Base-by-base conservation (phyloP, 1,140 invertebrate species). In the Ephestia elutella region DNA sequence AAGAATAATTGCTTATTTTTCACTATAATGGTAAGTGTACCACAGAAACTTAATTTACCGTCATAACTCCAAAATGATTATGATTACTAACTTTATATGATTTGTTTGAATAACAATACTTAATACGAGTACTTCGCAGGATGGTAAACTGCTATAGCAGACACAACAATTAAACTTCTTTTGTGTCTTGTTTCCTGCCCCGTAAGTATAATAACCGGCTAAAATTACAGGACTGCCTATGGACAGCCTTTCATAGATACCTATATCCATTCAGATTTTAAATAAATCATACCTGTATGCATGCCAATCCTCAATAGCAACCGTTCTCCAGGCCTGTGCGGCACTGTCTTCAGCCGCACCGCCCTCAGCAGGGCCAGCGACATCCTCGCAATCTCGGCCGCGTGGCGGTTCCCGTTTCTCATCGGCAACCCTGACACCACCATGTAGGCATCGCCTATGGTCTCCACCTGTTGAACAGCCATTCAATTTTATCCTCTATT, bases 401-500 rank as follows among this genome's bases (percentile, higher is more conserved):
- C 97, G 79, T 99, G 97, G 25, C 92, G 90, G 74, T 94, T 93
- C 0, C 95, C 96, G 82, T 98, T 98, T 61, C 96, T 90, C 71
- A 96, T 92, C 0, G 97, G 97, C 10, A 98, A 87, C 5, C 97
- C 97, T 0, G 95, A 96, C 0, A 96, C 95, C 60, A 93, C 96
- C 94, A 99, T 98, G 82, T 99, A 99, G 2, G 97, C 97, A 85
- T 99, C 98, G 0, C 97, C 97, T 68, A 99, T 99, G 8, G 97
- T 99, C 89, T 99, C 97, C 38, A 98, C 96, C 96, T 97, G 67
- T 53, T 21, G 19, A n/a, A 53, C 38, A 44, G 13, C 15, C 38
- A n/a, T n/a, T n/a, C n/a, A 15, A 15, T 15, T 15, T 15, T 44
- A 3, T 17, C n/a, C n/a, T 15, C 38, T 15, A 44, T 44, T 15